These are phyloP conservation scores for Crotalus helleri DNA, from an alignment of 2,113 vertebrate genomes.

Conservation along the genomic window DNA sequence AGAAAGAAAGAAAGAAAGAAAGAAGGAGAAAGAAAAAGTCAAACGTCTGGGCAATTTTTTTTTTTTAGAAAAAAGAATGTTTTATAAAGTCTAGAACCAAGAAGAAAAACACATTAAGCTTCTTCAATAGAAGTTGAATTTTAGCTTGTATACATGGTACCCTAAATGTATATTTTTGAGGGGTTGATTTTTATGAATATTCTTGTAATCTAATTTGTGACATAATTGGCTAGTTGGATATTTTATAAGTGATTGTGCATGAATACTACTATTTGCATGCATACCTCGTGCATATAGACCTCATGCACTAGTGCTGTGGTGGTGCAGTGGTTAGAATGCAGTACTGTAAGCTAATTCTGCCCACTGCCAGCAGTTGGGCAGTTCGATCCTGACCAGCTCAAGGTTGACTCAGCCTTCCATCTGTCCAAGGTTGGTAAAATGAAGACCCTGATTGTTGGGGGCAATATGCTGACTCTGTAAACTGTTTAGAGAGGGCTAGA, in stretches of 20 bases:
- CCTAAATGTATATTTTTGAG: not conserved
- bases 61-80: not conserved
- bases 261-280: not conserved
- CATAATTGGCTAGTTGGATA: not conserved
- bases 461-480: too few relatives aligned
- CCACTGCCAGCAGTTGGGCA: too few relatives aligned
- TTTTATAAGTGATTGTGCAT: not conserved
- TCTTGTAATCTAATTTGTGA: not conserved
- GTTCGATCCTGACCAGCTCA: too few relatives aligned
- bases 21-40: not conserved
- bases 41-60: not conserved
- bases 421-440: too few relatives aligned
- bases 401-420: too few relatives aligned
- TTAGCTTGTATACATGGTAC: not conserved
- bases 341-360: too few relatives aligned
- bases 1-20: not conserved
- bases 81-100: not conserved
- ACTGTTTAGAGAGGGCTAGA: too few relatives aligned
- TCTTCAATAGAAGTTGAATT: conserved; percentile 7
- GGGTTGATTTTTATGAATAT: not conserved
- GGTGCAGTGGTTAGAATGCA: too few relatives aligned
- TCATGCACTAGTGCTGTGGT: too few relatives aligned
- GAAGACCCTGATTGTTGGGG: too few relatives aligned
- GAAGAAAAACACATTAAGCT: not conserved
- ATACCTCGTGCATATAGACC: not conserved